phyloP scores from a whole-genome alignment of 2,797 vertebrate species.

The Sciurus carolinensis region DNA sequence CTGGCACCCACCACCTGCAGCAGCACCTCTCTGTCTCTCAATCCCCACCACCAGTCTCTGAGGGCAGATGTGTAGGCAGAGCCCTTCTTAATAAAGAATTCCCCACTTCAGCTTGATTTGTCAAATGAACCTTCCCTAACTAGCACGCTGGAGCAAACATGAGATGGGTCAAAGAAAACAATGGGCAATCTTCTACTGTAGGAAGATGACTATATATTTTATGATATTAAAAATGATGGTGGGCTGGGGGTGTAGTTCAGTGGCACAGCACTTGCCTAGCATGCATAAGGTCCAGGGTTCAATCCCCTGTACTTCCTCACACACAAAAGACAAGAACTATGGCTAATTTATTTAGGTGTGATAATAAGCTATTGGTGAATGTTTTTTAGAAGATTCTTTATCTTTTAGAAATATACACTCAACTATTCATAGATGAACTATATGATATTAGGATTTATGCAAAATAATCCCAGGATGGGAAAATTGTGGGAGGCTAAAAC shows the following conservation, averaged over 20 bases:
- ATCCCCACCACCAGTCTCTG: not conserved
- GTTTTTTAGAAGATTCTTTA: not conserved
- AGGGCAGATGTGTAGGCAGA: not conserved
- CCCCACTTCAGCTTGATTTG: not conserved
- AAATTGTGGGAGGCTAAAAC: not conserved
- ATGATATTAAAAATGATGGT: not conserved
- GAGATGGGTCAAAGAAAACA: constrained; percentile 5
- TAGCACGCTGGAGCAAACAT: not conserved
- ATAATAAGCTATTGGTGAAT: constrained; percentile 7
- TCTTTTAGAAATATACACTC: constrained; percentile 23
- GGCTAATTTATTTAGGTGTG: constrained; percentile 13
- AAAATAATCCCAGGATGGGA: not conserved
- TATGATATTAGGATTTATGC: not conserved
- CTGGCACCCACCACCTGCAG: not conserved
- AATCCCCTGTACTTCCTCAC: too few species aligned
- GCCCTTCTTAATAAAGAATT: not conserved
- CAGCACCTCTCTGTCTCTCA: not conserved
- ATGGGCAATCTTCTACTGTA: not conserved
- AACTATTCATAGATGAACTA: not conserved
- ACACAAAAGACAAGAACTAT: not conserved
- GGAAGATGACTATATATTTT: constrained; percentile 43
- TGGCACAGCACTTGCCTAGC: not conserved
- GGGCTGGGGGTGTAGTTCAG: not conserved
- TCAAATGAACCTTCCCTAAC: constrained; percentile 22
- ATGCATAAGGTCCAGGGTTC: too few species aligned